Evolutionary conservation across 2,888 invertebrate genomes (phyloP).

Genomic region (Euclidia mi): DNA sequence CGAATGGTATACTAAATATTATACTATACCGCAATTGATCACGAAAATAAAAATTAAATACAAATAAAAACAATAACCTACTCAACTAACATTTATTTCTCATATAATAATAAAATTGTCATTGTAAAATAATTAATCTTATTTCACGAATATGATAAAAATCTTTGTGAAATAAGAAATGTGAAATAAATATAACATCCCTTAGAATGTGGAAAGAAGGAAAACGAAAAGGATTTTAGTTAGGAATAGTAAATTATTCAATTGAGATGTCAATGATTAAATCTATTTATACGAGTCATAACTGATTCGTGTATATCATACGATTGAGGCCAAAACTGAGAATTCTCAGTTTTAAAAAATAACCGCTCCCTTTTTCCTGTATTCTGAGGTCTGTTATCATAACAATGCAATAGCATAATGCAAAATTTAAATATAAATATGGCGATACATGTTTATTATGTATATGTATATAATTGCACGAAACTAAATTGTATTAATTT

Average conservation of each 20-base stretch:
- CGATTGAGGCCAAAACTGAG: conserved; percentile 4
- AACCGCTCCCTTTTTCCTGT: conserved; percentile 11
- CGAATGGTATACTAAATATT: too few relatives aligned
- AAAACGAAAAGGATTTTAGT: neutral
- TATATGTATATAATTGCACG: conserved; percentile 35
- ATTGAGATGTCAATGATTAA: neutral
- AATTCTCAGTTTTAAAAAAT: neutral
- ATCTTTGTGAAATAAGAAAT: too few relatives aligned
- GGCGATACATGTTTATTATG: conserved; percentile 26
- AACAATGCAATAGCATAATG: conserved; percentile 45
- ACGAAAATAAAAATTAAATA: too few relatives aligned
- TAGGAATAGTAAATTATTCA: neutral
- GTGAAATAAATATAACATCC: neutral
- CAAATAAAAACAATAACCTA: too few relatives aligned
- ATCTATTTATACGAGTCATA: conserved; percentile 17
- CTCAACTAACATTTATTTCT: too few relatives aligned
- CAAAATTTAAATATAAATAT: conserved; percentile 32
- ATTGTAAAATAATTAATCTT: too few relatives aligned
- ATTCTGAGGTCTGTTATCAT: conserved; percentile 21
- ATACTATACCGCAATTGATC: too few relatives aligned
- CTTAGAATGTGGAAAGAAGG: conserved; percentile 1
- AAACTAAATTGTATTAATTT: conserved; percentile 1
- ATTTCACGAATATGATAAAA: too few relatives aligned
- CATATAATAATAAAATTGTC: too few relatives aligned
- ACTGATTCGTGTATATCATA: conserved; percentile 12